These are phyloP conservation scores for Malurus elegans DNA, from an alignment of 2,113 vertebrate genomes.

Conservation along the genomic window DNA sequence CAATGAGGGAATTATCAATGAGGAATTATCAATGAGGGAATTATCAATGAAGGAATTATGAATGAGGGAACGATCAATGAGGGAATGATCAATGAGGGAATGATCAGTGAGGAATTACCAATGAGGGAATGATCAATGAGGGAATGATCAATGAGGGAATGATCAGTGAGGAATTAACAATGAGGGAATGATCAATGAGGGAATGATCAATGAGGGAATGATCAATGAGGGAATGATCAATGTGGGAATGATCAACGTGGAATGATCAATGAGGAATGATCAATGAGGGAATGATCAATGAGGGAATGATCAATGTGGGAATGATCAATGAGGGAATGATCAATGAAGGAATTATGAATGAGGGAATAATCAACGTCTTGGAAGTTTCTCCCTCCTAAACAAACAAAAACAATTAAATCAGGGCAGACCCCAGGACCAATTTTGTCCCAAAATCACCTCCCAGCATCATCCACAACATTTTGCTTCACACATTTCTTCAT, in stretches of 20 bases:
- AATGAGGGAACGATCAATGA: background rate
- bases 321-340: no score
- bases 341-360: no score
- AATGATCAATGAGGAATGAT: no score
- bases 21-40: no score
- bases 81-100: background rate
- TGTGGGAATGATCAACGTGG: no score
- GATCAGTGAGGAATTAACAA: no score
- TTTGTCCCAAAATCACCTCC: background rate
- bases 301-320: background rate
- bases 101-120: no score
- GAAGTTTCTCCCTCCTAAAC: background rate
- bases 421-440: background rate
- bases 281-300: no score
- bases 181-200: background rate
- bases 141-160: no score
- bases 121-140: no score
- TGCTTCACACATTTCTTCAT: background rate
- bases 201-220: background rate
- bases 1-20: background rate
- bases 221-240: background rate
- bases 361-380: background rate
- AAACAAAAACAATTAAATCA: background rate
- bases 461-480: background rate
- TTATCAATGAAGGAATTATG: background rate